Evolutionary conservation across 2,797 vertebrate species (phyloP).

Genomic region (Semotilus atromaculatus): DNA sequence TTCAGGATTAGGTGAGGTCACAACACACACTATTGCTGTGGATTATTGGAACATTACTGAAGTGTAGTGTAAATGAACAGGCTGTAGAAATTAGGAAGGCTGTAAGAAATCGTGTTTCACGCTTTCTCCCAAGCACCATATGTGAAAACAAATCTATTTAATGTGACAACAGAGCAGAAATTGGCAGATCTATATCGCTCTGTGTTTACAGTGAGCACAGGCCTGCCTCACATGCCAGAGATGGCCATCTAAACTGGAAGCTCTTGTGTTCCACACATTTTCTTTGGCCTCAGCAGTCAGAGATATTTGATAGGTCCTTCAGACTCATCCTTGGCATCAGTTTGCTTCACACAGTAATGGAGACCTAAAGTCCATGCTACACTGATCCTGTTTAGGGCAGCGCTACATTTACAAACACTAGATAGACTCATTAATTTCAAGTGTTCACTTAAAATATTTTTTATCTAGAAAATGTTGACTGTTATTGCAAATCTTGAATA

Average conservation of each 20-base stretch:
- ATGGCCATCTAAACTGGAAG: constrained; percentile 35
- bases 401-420: not conserved
- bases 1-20: constrained; percentile 34
- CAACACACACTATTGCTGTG: not conserved
- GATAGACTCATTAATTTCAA: not conserved
- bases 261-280: constrained; percentile 32
- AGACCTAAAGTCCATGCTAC: constrained; percentile 15
- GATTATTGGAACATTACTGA: constrained; percentile 36
- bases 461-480: not conserved
- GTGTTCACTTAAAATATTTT: not conserved
- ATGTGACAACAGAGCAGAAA: constrained; percentile 27
- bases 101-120: constrained; percentile 24
- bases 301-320: constrained; percentile 31
- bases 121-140: not conserved
- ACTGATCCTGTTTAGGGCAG: constrained; percentile 18
- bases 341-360: constrained; percentile 29
- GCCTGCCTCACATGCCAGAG: constrained; percentile 30
- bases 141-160: constrained; percentile 41
- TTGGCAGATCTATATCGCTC: constrained; percentile 38
- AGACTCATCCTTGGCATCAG: constrained; percentile 34
- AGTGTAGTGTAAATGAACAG: constrained; percentile 32
- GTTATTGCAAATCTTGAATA: not conserved
- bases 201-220: constrained; percentile 35
- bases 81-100: constrained; percentile 6
- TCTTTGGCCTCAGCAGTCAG: constrained; percentile 36